Conservation (phyloP, 2,888 invertebrate species). For the Linyphia triangularis region DNA sequence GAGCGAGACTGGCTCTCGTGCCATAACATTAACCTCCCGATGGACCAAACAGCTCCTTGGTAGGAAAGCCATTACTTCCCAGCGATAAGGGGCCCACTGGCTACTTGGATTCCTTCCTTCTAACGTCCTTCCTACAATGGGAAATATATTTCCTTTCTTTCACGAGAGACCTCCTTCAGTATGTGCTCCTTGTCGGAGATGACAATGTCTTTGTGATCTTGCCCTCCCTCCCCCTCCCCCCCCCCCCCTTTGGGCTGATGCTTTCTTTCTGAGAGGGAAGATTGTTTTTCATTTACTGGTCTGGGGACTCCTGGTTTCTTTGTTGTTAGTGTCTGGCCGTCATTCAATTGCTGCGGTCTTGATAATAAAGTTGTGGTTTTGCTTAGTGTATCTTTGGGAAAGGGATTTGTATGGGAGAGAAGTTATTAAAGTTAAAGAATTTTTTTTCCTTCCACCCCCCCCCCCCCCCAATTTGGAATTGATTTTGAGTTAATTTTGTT, state of each 20-base stretch:
- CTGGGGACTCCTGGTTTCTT: constrained; percentile 3
- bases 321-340: constrained; percentile 8
- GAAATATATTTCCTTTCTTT: background rate
- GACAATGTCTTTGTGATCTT: constrained; percentile 49
- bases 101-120: constrained; percentile 45
- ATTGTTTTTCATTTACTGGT: constrained; percentile 62
- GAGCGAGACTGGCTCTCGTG: constrained; percentile 48
- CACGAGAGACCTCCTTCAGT: background rate
- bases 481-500: too few relatives aligned
- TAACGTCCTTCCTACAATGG: constrained; percentile 40
- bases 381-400: background rate
- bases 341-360: background rate
- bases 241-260: background rate
- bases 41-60: constrained; percentile 13
- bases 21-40: constrained; percentile 61
- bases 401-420: too few relatives aligned
- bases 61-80: constrained; percentile 34
- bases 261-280: constrained; percentile 12
- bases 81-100: constrained; percentile 60
- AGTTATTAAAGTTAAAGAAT: background rate
- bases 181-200: constrained; percentile 11
- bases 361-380: background rate
- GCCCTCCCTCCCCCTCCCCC: background rate
- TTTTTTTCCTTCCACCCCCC: too few relatives aligned
- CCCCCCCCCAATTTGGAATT: too few relatives aligned